Base-by-base conservation (phyloP, 2,797 vertebrate genomes). In the Valencia hispanica region DNA sequence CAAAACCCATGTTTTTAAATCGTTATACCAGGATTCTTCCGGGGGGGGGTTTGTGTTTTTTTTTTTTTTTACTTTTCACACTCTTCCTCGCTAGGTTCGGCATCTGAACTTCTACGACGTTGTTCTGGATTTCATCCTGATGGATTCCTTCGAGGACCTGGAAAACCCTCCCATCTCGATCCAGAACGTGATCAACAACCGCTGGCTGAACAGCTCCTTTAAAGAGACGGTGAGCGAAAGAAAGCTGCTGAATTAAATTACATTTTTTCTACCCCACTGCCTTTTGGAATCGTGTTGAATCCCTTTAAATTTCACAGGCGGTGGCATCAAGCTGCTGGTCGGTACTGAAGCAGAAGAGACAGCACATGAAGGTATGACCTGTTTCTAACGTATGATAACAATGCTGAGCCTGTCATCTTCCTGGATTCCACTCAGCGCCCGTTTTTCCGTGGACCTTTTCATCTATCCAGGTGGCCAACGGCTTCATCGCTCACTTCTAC, bases 61-160 rank as follows among this genome's bases (percentile, higher is more conserved):
- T n/a, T n/a, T 39, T 9, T 65, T 61, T 17, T 9, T 18, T 27
- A 45, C 0, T 1, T 27, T 41, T 30, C 18, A 5, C 68, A 32
- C 1, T 25, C 0, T 30, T 75, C 7, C 0, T 41, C 17, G 14
- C 79, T 72, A 99, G 98, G 97, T 99, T 68, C 98, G 96, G 90
- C 96, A 98, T 89, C 80, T 99, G 61, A 99, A 98, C 94, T 99
- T 99, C 94, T 99, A 98, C 74, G 98, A 99, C 84, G 95, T 99
- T 10, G 97, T 99, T 85, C 94, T 99, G 93, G 98, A 99, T 92
- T 99, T 98, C 79, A 97, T 99, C 93, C 93, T 99, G 73, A 97
- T 99, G 96, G 98, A 99, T 90, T 99, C 98, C 0, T 99, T 99
- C 82, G 98, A 99, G 95, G 98, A 99, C 92, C 95, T 99, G 88